phyloP scores from a whole-genome alignment of 2,113 vertebrate genomes.

The Myiopsitta monachus region DNA sequence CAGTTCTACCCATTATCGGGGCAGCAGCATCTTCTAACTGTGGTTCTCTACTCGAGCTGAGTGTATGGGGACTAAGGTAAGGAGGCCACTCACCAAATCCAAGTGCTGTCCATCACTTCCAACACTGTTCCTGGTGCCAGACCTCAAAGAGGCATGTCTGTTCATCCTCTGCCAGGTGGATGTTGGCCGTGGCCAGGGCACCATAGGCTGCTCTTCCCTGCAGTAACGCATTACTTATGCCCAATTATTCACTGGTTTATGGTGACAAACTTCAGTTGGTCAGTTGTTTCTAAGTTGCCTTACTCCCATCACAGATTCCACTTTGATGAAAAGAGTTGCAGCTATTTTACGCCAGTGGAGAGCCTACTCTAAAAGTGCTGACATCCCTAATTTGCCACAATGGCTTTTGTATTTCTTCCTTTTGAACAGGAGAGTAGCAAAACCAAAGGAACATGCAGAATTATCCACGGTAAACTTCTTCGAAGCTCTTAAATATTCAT shows the following conservation, averaged over 20 bases:
- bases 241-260: not conserved
- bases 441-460: not conserved
- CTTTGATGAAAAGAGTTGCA: not conserved
- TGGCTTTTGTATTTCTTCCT: not conserved
- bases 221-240: not conserved
- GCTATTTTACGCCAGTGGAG: not conserved
- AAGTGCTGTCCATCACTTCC: accelerated
- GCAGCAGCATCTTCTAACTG: not conserved
- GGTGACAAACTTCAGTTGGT: not conserved
- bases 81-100: not conserved
- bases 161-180: not conserved
- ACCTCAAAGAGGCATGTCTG: not conserved
- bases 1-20: not conserved
- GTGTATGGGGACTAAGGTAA: not conserved
- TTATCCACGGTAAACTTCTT: not conserved
- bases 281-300: not conserved
- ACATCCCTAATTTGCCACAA: not conserved
- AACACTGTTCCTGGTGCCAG: not conserved
- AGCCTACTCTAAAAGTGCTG: not conserved
- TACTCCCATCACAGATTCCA: not conserved
- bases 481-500: not conserved
- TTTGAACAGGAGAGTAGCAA: not conserved
- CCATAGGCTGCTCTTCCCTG: not conserved
- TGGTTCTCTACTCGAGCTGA: accelerated
- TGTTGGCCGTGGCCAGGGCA: not conserved